phyloP scores from a whole-genome alignment of 2,113 vertebrate species.

The Boleophthalmus pectinirostris region DNA sequence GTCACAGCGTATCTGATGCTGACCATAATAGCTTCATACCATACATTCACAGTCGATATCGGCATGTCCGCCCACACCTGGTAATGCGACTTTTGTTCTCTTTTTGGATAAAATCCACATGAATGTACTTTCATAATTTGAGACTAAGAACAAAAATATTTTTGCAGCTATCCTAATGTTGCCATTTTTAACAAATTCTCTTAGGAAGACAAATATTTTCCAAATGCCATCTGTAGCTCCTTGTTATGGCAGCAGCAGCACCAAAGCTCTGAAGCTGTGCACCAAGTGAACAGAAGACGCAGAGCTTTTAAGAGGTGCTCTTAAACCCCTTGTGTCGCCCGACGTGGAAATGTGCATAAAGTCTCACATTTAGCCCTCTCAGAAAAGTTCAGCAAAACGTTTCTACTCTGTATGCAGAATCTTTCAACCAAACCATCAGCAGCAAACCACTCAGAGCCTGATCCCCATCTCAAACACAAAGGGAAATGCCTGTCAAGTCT shows the following conservation, averaged over 20 bases:
- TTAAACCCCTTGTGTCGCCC: conserved; percentile 40
- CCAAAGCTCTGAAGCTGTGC: conserved; percentile 17
- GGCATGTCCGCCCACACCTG: conserved; percentile 16
- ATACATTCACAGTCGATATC: conserved; percentile 37
- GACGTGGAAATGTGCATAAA: conserved; percentile 51
- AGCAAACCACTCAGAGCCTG: conserved; percentile 64
- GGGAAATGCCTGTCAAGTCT: conserved; percentile 71
- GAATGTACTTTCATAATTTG: neutral
- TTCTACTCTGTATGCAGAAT: conserved; percentile 62
- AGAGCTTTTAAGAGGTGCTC: conserved; percentile 29
- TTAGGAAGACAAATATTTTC: neutral
- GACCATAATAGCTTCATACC: conserved; percentile 57
- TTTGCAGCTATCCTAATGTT: neutral
- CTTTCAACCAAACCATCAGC: conserved; percentile 60
- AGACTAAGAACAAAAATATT: neutral
- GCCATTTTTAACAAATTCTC: neutral
- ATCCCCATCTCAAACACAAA: conserved; percentile 70
- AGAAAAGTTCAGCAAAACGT: conserved; percentile 64
- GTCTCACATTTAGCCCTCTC: conserved; percentile 61
- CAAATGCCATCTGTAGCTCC: conserved; percentile 1
- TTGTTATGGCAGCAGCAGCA: neutral
- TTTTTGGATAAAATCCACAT: neutral
- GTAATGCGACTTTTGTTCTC: neutral
- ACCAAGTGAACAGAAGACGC: conserved; percentile 15
- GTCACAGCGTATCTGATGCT: conserved; percentile 60